Evolutionary conservation across 2,888 invertebrate species (phyloP).

Genomic region (Pomacea canaliculata): DNA sequence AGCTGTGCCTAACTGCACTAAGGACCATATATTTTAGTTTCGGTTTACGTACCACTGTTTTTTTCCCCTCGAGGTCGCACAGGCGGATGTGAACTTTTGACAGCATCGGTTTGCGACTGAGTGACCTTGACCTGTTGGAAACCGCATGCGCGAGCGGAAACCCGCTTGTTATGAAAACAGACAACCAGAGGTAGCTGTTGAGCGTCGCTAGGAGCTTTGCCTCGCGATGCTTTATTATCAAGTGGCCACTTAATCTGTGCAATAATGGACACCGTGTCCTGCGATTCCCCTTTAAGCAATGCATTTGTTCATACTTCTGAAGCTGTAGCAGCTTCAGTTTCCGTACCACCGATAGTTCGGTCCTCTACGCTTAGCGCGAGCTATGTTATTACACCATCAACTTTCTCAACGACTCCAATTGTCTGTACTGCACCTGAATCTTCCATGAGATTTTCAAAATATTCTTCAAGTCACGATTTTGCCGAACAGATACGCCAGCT

Average conservation of each 20-base stretch:
- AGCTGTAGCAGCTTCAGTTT: background rate
- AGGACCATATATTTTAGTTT: too few species aligned
- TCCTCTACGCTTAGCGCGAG: background rate
- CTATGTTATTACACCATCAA: too few species aligned
- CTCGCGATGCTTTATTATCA: background rate
- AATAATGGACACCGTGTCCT: constrained; percentile 7
- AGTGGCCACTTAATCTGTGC: background rate
- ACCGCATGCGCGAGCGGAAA: constrained; percentile 32
- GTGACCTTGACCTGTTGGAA: background rate
- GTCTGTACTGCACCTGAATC: background rate
- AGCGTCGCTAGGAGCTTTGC: background rate
- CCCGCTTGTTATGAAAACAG: constrained; percentile 38
- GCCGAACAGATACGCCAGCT: constrained; percentile 51
- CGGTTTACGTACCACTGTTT: too few species aligned
- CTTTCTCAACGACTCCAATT: background rate
- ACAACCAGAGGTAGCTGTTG: background rate
- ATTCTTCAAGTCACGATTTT: constrained; percentile 31
- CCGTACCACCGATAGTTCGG: background rate
- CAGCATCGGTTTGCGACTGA: background rate
- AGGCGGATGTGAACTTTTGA: too few species aligned
- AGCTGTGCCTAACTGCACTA: too few species aligned
- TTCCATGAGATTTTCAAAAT: constrained; percentile 14
- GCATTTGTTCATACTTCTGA: background rate
- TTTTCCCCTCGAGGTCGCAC: too few species aligned
- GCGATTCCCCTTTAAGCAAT: constrained; percentile 13